Evolutionary conservation across 2,797 vertebrate species (phyloP).

Genomic region (Geotrypetes seraphini): DNA sequence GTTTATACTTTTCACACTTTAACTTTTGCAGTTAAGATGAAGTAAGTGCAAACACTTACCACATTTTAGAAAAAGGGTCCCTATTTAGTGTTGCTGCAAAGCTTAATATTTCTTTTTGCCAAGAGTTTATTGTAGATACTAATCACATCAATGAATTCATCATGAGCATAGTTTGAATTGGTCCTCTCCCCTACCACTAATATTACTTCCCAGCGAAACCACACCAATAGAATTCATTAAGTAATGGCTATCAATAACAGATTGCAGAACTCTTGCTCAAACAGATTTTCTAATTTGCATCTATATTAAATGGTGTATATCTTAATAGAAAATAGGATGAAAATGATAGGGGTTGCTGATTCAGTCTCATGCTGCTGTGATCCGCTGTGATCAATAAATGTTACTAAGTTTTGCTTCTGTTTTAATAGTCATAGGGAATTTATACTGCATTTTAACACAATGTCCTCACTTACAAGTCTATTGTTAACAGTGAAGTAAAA

Average conservation of each 20-base stretch:
- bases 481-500: neutral
- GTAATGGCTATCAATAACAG: slow-evolving; percentile 23
- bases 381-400: slow-evolving; percentile 22
- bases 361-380: slow-evolving; percentile 13
- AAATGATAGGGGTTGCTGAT: slow-evolving; percentile 16
- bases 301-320: slow-evolving; percentile 31
- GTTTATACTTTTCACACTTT: no score
- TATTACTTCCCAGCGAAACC: no score
- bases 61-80: no score
- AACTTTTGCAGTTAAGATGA: no score
- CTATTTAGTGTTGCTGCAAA: no score
- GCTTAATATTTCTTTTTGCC: no score
- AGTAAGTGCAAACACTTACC: no score
- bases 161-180: no score
- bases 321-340: slow-evolving; percentile 10
- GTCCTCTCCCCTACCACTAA: no score
- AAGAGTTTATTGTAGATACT: no score
- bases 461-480: neutral
- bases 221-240: slow-evolving; percentile 28
- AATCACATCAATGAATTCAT: no score
- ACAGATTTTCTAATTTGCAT: slow-evolving; percentile 24
- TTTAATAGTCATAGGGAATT: neutral
- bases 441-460: neutral
- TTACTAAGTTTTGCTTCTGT: neutral
- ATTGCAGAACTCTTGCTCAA: slow-evolving; percentile 17